phyloP scores from a whole-genome alignment of 2,797 vertebrate genomes.

The Acanthurus tractus region DNA sequence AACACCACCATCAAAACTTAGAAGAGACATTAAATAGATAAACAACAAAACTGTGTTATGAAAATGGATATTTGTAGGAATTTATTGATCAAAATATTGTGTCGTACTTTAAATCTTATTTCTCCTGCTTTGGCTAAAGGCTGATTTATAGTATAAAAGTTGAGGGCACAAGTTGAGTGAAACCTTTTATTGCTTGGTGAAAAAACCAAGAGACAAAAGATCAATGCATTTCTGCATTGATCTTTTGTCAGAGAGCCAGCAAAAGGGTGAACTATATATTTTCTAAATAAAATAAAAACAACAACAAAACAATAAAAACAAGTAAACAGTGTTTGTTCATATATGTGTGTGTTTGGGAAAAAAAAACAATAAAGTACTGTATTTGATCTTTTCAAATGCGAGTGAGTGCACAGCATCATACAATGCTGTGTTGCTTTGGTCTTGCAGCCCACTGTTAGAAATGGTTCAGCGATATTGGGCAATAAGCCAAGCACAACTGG shows the following conservation, averaged over 20 bases:
- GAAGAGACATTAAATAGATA: neutral
- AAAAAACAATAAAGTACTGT: neutral
- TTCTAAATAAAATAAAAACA: neutral
- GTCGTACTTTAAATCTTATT: neutral
- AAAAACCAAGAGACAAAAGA: too few species aligned
- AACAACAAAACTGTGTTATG: constrained; percentile 5
- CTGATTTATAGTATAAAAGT: neutral
- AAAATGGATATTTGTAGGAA: neutral
- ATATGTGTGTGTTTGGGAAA: too few species aligned
- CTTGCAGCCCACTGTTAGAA: constrained; percentile 38
- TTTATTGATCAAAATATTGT: constrained; percentile 7
- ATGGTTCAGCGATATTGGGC: constrained; percentile 41
- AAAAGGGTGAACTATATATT: neutral
- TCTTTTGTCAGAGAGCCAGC: neutral
- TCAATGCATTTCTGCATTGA: neutral
- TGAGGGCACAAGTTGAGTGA: neutral
- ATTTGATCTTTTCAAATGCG: constrained; percentile 3
- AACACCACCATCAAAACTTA: neutral
- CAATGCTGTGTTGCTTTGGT: constrained; percentile 8
- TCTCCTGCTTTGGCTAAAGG: neutral
- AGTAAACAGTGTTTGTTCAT: too few species aligned
- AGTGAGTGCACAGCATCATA: constrained; percentile 6
- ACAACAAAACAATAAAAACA: neutral
- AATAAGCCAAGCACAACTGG: constrained; percentile 47
- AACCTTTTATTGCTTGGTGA: neutral